Base-by-base conservation (phyloP, 1,140 invertebrate genomes). In the Eubasilissa regina region DNA sequence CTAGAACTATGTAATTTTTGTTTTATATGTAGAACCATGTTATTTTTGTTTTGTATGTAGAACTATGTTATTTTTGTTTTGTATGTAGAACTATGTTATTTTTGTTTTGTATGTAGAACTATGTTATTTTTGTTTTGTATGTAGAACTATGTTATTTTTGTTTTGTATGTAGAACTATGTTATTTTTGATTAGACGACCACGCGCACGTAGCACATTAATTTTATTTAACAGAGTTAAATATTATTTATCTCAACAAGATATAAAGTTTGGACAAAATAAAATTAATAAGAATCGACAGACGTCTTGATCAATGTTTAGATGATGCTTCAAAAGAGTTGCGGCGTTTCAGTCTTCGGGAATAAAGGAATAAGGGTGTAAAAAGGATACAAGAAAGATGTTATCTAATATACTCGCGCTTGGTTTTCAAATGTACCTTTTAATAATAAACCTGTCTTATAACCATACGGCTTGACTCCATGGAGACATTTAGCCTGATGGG, bases 401-500 rank as follows among this genome's bases (percentile, higher is more conserved):
- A 12, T 64, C 35, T n/a, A 19, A 11, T 25, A 12, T 64, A 13
- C n/a, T 64, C 11, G 19, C 13, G 35, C n/a, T 64, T 10, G n/a
- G 12, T 64, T 25, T 64, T 21, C n/a, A 13, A 64, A 8, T 35
- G 9, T 7, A 35, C 64, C 44, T 66, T 68, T 68, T 19, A 68
- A 47, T 47, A 17, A 64, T 43, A 12, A 47, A 21, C 35, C 17
- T n/a, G 45, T 68, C 43, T 68, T 43, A 13, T 68, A 13, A 68
- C 3, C 44, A 15, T 13, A n/a, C 44, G 12, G 15, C 12, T 68
- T 47, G 64, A 68, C 43, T 44, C 9, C 43, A 15, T 68, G 64
- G 15, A 19, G 44, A 68, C 64, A 21, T n/a, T 64, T 53, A 73
- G 19, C 15, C 12, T 58, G 80, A 81, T 77, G 76, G 75, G 68